Evolutionary conservation across 2,113 vertebrate species (phyloP).

Genomic region (Lota lota): DNA sequence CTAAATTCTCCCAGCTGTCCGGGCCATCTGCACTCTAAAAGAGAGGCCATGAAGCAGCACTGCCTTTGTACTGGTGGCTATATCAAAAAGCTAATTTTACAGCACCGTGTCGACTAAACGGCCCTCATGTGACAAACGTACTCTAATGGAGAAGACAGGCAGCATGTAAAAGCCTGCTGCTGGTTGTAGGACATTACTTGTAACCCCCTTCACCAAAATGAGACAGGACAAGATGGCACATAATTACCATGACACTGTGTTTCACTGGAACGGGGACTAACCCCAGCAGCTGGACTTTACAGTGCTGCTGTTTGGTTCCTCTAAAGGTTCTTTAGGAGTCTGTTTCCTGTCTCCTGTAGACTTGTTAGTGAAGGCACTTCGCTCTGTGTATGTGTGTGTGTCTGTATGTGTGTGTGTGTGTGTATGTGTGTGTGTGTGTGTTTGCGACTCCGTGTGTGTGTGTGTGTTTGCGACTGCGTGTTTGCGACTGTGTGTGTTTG

Average conservation of each 20-base stretch:
- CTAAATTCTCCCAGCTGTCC: constrained; percentile 81
- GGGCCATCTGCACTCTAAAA: constrained; percentile 78
- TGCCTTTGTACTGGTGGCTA: constrained; percentile 75
- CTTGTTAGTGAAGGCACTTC: neutral
- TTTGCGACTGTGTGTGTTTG: neutral
- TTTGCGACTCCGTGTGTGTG: neutral
- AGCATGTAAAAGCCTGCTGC: constrained; percentile 66
- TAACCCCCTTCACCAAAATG: constrained; percentile 52
- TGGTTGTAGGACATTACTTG: constrained; percentile 46
- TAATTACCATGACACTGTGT: constrained; percentile 57
- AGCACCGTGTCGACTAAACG: constrained; percentile 66
- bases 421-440: constrained; percentile 6
- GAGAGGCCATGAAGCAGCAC: constrained; percentile 47
- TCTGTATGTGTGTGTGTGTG: constrained; percentile 1
- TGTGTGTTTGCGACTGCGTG: neutral
- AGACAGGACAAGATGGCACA: constrained; percentile 46
- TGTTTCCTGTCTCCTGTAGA: constrained; percentile 44
- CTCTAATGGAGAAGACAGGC: constrained; percentile 71
- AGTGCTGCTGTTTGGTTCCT: constrained; percentile 36
- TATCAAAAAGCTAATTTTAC: constrained; percentile 77
- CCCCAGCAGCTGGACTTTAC: constrained; percentile 62
- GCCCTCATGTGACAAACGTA: constrained; percentile 70
- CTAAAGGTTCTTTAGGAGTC: constrained; percentile 36
- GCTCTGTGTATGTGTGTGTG: neutral
- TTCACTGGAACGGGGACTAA: constrained; percentile 32